These are phyloP conservation scores for Junonia oenone DNA, from an alignment of 2,888 invertebrate genomes.

Conservation along the genomic window DNA sequence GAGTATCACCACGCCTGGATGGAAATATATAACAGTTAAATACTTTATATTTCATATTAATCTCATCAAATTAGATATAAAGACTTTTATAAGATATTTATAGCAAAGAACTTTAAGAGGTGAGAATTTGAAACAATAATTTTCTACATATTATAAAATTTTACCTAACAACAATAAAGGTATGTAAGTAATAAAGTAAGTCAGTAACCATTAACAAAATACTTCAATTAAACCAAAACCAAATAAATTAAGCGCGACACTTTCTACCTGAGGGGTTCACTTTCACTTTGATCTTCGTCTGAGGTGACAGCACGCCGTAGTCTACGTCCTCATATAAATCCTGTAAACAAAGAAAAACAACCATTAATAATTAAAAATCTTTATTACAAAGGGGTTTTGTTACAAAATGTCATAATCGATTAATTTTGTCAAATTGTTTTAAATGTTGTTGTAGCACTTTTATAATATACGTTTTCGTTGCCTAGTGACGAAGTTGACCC, in stretches of 20 bases:
- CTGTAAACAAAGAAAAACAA: slow-evolving; percentile 63
- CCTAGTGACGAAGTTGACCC: no score
- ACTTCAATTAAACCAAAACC: not conserved
- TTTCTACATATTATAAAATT: no score
- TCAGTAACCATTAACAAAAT: not conserved
- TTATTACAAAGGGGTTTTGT: no score
- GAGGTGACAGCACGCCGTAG: slow-evolving; percentile 89
- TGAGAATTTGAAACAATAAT: no score
- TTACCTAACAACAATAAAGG: no score
- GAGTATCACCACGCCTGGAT: slow-evolving; percentile 87
- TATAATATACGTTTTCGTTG: no score
- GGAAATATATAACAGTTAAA: not conserved
- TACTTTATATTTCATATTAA: not conserved
- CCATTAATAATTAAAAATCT: not conserved
- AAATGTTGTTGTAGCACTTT: no score
- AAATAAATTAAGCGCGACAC: not conserved
- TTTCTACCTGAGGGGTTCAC: slow-evolving; percentile 92
- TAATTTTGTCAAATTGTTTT: not conserved
- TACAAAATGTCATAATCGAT: not conserved
- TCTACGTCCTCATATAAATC: slow-evolving; percentile 94
- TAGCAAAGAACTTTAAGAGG: no score
- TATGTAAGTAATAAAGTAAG: no score
- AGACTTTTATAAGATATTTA: no score
- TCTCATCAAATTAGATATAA: no score
- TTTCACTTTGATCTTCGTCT: slow-evolving; percentile 95